Evolutionary conservation across 35 echinoderm and acorn worm genomes (phyloP).

Genomic region (Nesometra sesokonis): DNA sequence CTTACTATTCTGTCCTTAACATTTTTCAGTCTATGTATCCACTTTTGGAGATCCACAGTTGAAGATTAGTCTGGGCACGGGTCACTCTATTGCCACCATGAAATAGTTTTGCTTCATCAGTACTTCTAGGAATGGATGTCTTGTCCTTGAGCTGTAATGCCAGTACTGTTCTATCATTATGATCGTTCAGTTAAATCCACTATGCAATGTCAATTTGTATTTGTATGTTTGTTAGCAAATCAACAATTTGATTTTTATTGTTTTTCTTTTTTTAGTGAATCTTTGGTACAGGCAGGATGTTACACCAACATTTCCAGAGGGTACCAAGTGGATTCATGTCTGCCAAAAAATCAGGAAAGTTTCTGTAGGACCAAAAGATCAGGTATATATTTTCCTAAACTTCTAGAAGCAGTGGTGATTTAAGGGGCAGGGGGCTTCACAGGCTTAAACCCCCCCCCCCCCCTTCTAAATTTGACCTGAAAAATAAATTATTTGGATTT

Average conservation of each 20-base stretch:
- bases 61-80: too few relatives aligned
- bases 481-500: too few relatives aligned
- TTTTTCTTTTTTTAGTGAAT: conserved; percentile 37
- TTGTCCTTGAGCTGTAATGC: background rate
- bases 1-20: too few relatives aligned
- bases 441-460: too few relatives aligned
- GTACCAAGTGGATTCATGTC: conserved; percentile 84
- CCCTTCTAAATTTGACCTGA: background rate
- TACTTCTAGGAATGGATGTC: too few relatives aligned
- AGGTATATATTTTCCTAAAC: conserved; percentile 30
- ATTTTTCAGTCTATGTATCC: too few relatives aligned
- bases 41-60: too few relatives aligned
- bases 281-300: conserved; percentile 77
- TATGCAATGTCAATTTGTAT: too few relatives aligned
- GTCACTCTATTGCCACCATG: too few relatives aligned
- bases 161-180: background rate
- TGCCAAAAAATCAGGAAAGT: conserved; percentile 66
- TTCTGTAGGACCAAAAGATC: conserved; percentile 81
- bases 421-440: background rate
- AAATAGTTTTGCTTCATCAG: too few relatives aligned
- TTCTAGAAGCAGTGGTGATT: background rate
- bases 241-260: background rate
- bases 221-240: too few relatives aligned
- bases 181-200: too few relatives aligned
- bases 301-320: conserved; percentile 89